Evolutionary conservation across 1,140 invertebrate species (phyloP).

Genomic region (Dendrolimus punctatus): DNA sequence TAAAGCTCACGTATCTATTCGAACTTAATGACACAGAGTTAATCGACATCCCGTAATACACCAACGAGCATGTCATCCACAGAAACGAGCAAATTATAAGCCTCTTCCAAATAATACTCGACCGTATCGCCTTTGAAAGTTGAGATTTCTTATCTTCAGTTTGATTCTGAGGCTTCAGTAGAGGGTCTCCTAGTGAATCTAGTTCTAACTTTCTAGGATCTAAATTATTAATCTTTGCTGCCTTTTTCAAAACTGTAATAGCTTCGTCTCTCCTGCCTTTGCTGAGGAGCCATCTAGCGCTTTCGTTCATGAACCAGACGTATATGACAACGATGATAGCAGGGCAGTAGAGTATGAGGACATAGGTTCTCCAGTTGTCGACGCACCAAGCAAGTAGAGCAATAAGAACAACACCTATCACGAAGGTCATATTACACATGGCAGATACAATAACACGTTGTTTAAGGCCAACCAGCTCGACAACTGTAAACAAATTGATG

Average conservation of each 20-base stretch:
- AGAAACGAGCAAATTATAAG: constrained; percentile 78
- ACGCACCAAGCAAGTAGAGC: constrained; percentile 79
- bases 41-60: constrained; percentile 89
- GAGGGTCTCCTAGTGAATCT: constrained; percentile 58
- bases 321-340: constrained; percentile 80
- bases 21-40: constrained; percentile 84
- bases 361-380: constrained; percentile 79
- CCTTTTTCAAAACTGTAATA: constrained; percentile 77
- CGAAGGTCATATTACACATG: constrained; percentile 74
- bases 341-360: constrained; percentile 78
- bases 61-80: constrained; percentile 82
- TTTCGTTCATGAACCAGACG: constrained; percentile 91
- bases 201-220: constrained; percentile 73
- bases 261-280: constrained; percentile 83
- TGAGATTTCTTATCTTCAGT: constrained; percentile 46
- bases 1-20: constrained; percentile 79
- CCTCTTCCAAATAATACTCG: constrained; percentile 75
- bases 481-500: constrained; percentile 33
- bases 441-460: constrained; percentile 60
- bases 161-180: constrained; percentile 43
- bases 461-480: constrained; percentile 58
- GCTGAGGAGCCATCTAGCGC: constrained; percentile 84
- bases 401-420: constrained; percentile 79
- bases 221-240: constrained; percentile 80
- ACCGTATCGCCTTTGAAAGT: constrained; percentile 63